phyloP scores from a whole-genome alignment of 2,888 invertebrate species.

The Microctonus hyperodae region DNA sequence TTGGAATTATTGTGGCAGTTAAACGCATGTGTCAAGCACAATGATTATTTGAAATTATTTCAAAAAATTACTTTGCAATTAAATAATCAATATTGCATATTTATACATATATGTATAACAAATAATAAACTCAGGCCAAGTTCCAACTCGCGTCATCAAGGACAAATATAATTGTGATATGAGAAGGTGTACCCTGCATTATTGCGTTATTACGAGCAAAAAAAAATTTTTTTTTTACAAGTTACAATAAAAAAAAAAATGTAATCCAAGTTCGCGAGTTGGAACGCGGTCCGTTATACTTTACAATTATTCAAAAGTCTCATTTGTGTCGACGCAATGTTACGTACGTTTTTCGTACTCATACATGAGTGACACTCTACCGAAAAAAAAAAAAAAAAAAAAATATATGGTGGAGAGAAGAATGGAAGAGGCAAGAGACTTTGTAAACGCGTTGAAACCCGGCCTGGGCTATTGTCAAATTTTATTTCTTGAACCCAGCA shows the following conservation, averaged over 20 bases:
- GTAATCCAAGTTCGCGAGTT: slow-evolving; percentile 38
- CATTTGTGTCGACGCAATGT: background rate
- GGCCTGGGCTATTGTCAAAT: slow-evolving; percentile 34
- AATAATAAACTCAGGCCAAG: slow-evolving; percentile 41
- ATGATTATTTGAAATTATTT: background rate
- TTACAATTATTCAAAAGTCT: slow-evolving; percentile 6
- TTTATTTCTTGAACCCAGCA: slow-evolving; percentile 54
- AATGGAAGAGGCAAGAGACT: slow-evolving; percentile 29
- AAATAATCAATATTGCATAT: background rate
- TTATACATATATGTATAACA: too few species aligned
- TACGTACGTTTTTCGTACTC: background rate
- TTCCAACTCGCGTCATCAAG: slow-evolving; percentile 47
- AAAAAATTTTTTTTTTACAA: slow-evolving; percentile 2
- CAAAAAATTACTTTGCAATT: background rate
- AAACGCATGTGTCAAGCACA: background rate
- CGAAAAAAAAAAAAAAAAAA: background rate
- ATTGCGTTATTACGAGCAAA: background rate
- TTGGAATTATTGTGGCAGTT: background rate
- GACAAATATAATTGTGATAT: slow-evolving; percentile 12
- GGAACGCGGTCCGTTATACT: slow-evolving; percentile 42
- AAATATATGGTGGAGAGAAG: slow-evolving; percentile 32
- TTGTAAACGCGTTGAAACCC: slow-evolving; percentile 49
- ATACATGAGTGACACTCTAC: too few species aligned
- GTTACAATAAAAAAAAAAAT: slow-evolving; percentile 6
- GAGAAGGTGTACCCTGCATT: slow-evolving; percentile 5